These are phyloP conservation scores for Astur gentilis DNA, from an alignment of 2,113 vertebrate genomes.

Conservation along the genomic window DNA sequence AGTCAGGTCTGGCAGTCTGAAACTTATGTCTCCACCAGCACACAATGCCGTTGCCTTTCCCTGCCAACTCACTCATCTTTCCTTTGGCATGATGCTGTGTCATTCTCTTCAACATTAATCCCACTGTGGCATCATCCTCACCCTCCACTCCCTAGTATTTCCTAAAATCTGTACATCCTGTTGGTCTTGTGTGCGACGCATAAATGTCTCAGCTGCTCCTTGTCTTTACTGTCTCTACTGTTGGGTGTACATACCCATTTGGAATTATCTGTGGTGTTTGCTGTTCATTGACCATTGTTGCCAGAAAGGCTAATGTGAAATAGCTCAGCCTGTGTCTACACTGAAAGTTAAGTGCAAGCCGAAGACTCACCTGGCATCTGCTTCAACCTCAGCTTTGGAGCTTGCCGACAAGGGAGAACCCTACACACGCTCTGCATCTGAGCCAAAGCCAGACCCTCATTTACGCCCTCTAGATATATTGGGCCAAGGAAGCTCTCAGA, in stretches of 20 bases:
- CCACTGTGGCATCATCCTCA: neutral
- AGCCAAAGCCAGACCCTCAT: neutral
- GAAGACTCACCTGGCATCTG: neutral
- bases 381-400: neutral
- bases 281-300: fast-evolving
- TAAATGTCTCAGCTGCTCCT: neutral
- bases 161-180: neutral
- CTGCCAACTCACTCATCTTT: neutral
- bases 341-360: neutral
- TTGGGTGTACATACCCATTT: neutral
- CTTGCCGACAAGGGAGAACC: neutral
- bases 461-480: neutral
- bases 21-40: neutral
- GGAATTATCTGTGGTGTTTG: neutral
- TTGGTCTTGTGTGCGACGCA: neutral
- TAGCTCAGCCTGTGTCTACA: neutral
- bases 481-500: neutral
- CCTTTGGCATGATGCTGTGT: neutral
- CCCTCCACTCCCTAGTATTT: neutral
- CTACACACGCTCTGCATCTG: neutral
- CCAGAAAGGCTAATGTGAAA: neutral
- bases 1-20: neutral
- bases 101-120: neutral
- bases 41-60: neutral
- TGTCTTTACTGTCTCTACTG: neutral